Base-by-base conservation (phyloP, 1,140 invertebrate genomes). In the Atta texana region DNA sequence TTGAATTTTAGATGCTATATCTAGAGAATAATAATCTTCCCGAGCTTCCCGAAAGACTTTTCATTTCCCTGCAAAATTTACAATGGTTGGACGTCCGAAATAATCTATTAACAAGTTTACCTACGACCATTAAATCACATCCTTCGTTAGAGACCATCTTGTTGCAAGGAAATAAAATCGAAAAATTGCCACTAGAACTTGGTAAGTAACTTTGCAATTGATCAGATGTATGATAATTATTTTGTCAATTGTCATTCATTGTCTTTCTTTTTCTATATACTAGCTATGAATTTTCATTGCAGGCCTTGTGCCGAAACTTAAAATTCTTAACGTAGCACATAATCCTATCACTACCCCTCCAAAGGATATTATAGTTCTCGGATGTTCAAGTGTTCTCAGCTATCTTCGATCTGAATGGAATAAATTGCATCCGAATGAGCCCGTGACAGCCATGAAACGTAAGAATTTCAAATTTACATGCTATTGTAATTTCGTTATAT, bases 51-150 rank as follows among this genome's bases (percentile, higher is more conserved):
- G 93, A 95, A 12, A 94, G 96, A 85, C 92, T 96, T 53, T 97
- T 97, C 89, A 88, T 86, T 18, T 89, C 86, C 28, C 92, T 96
- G 31, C 95, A 92, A 61, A 89, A 92, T 88, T 93, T 96, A 1
- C 95, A 95, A 91, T 97, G 96, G 95, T 88, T 96, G 0, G 96
- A 97, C 91, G 89, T 96, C 16, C 94, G 96, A 88, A 95, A 96
- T 88, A 97, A 97, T 91, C 74, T 94, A 75, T 88, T 97, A n/a
- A 93, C 84, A 3, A 92, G 88, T 44, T 91, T 97, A 71, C 96
- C 96, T 28, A 88, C 86, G 87, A 93, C 93, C 3, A 94, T 97
- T 14, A 95, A 95, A 88, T 92, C 95, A 72, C 96, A 97, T 87
- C 86, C 61, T 55, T 94, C 71, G 84, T 92, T 96, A 12, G 95